Conservation (phyloP, 1,140 invertebrate species). For the Drosophila ficusphila region DNA sequence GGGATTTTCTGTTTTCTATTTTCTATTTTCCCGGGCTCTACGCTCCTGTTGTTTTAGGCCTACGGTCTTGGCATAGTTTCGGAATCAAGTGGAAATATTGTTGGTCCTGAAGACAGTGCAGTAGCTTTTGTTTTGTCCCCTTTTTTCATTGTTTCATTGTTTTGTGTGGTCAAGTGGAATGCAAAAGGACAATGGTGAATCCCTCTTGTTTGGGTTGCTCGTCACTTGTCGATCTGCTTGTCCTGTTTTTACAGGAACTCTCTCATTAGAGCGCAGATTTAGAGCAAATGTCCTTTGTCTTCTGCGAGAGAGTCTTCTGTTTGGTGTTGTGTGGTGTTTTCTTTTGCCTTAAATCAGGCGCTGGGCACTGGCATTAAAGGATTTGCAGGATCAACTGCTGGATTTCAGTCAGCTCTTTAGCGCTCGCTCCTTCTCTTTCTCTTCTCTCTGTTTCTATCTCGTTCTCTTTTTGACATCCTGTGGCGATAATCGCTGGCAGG, state of each 20-base stretch:
- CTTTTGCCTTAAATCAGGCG: constrained; percentile 45
- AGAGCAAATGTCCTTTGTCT: constrained; percentile 50
- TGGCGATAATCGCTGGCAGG: constrained; percentile 43
- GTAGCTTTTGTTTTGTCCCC: constrained; percentile 22
- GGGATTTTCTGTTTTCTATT: constrained; percentile 2
- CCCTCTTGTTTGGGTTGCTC: background rate
- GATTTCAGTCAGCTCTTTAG: constrained; percentile 4
- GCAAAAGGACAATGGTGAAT: constrained; percentile 22
- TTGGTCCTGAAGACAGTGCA: constrained; percentile 2
- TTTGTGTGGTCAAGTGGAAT: constrained; percentile 46
- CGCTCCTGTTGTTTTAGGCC: constrained; percentile 50
- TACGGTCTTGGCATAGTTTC: constrained; percentile 41
- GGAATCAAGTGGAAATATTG: constrained; percentile 58
- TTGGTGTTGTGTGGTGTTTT: constrained; percentile 26
- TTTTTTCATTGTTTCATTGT: too few species aligned
- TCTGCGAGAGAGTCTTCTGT: background rate
- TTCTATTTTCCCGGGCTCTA: constrained; percentile 8
- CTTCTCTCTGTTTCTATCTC: background rate
- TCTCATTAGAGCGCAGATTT: constrained; percentile 64
- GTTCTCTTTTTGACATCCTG: constrained; percentile 17
- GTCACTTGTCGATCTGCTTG: too few species aligned
- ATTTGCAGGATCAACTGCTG: constrained; percentile 59
- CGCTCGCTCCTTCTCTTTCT: constrained; percentile 7
- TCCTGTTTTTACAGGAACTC: constrained; percentile 22
- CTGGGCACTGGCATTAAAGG: constrained; percentile 65